phyloP scores from a whole-genome alignment of 2,888 invertebrate genomes.

The Orthonevra nobilis region DNA sequence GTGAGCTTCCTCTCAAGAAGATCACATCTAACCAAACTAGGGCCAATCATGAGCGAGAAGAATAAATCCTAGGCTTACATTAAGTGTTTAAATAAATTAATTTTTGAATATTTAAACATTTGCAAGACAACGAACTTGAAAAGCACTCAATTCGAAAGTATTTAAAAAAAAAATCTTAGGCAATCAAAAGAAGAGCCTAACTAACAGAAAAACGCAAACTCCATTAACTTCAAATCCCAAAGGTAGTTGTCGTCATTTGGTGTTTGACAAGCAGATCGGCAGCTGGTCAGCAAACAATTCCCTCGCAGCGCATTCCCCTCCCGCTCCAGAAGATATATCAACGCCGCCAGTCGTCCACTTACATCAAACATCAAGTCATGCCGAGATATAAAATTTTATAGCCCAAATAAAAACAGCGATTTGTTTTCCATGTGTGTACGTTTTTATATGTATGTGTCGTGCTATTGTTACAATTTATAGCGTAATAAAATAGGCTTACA shows the following conservation, averaged over 20 bases:
- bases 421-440: constrained; percentile 35
- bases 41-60: too few species aligned
- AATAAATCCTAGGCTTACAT: too few species aligned
- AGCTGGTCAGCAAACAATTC: constrained; percentile 43
- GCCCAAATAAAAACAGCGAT: constrained; percentile 66
- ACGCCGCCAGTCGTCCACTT: constrained; percentile 25
- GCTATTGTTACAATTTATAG: constrained; percentile 58
- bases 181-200: too few species aligned
- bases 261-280: constrained; percentile 44
- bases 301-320: neutral
- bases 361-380: constrained; percentile 31
- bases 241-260: constrained; percentile 34
- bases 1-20: too few species aligned
- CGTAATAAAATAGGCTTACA: constrained; percentile 68
- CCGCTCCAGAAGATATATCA: too few species aligned
- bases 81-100: too few species aligned
- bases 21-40: too few species aligned
- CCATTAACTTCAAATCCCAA: constrained; percentile 39
- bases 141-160: too few species aligned
- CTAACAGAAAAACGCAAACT: too few species aligned
- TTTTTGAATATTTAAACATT: too few species aligned
- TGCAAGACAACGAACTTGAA: too few species aligned
- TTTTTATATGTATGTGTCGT: neutral
- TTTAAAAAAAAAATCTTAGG: too few species aligned
- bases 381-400: constrained; percentile 58